Conservation (phyloP, 2,113 vertebrate species). For the Atherinomorus stipes region DNA sequence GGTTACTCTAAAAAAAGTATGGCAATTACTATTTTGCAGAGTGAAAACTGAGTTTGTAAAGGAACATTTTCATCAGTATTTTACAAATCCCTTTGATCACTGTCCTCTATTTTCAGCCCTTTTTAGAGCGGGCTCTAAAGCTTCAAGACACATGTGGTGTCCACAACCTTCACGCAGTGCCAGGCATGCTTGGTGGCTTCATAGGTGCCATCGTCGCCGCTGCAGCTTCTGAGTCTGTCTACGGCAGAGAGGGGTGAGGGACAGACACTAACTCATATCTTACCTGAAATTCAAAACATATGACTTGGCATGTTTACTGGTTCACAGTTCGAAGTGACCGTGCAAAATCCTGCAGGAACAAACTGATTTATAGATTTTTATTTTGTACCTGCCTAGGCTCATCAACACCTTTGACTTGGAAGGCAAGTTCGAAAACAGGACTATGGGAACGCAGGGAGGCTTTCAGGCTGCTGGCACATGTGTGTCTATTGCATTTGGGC, state of each 20-base stretch:
- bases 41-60: not conserved
- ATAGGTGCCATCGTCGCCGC: slow-evolving; percentile 91
- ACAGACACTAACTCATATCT: not conserved
- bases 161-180: slow-evolving; percentile 94
- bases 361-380: not conserved
- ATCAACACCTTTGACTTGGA: slow-evolving; percentile 79
- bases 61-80: not conserved
- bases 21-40: not conserved
- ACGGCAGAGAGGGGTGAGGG: slow-evolving; percentile 87
- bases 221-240: slow-evolving; percentile 78
- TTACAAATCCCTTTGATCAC: too few species aligned
- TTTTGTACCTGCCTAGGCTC: slow-evolving; percentile 77
- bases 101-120: slow-evolving; percentile 82
- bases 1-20: not conserved
- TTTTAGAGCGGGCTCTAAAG: slow-evolving; percentile 86
- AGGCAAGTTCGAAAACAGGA: slow-evolving; percentile 47
- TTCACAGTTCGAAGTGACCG: not conserved
- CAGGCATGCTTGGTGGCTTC: slow-evolving; percentile 91
- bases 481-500: slow-evolving; percentile 89
- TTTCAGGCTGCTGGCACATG: slow-evolving; percentile 90
- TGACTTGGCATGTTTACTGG: not conserved
- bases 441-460: slow-evolving; percentile 83
- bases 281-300: not conserved
- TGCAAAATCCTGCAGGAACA: not conserved
- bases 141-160: slow-evolving; percentile 96